Evolutionary conservation across 35 echinoderm and acorn worm species (phyloP), one percentile per base, ranked within the genome.

Genomic region (Eucidaris tribuloides): DNA sequence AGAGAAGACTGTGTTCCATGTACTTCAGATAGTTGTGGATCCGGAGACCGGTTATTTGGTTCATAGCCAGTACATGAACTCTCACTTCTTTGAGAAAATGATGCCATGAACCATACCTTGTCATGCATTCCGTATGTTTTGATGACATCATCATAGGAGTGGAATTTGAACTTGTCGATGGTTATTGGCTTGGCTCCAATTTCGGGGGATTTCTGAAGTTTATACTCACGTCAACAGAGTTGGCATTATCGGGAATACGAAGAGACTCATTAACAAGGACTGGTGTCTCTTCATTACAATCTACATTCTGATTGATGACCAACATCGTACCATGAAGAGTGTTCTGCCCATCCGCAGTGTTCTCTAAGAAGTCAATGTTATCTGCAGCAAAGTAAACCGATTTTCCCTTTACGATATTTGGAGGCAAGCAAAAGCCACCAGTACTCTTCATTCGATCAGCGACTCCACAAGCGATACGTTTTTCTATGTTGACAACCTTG

Each of bases 291-390:
- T 33, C 29, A 3, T 28, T 17, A 14, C 23, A 4, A 17, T 28
- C 23, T 33, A 31, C 2, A 33, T 66, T 82, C 23, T 83, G 81
- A 68, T 83, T 83, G 38, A 83, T 68, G 5, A 83, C 59, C 52
- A 83, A 42, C 23, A 83, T 83, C 36, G 81, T 83, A 42, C 81
- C 81, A 83, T 83, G 81, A 2, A 83, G 46, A 18, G 83, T 85
- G 65, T 85, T 85, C 50, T 77, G 83, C 74, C 83, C 83, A 57
- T 85, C 50, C 4, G 83, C 83, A 56, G 65, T 85, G 83, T 85
- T 72, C 44, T 85, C 68, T 41, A 85, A 45, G 49, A 85, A 85
- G 83, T 85, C 83, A 58, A 85, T 85, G 33, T 71, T 76, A 42
- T 85, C 65, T n/a, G 65, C 65, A 28, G 65, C 83, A 31, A 85